Conservation (phyloP, 2,113 vertebrate species). For the Rousettus leschenaultii region DNA sequence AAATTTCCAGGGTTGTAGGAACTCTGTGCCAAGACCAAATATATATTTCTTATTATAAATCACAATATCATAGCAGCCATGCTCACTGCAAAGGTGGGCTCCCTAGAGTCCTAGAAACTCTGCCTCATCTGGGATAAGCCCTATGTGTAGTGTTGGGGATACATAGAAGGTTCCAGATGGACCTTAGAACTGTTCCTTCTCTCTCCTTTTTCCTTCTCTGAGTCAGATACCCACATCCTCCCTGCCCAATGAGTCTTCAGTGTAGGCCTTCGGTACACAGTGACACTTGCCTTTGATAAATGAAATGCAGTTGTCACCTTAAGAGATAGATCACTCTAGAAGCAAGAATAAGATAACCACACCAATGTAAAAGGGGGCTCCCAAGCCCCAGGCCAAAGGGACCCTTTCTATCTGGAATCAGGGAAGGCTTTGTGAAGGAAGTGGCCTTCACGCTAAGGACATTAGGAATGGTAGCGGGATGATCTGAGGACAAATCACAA, state of each 20-base stretch:
- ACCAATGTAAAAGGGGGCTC: background rate
- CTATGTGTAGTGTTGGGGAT: background rate
- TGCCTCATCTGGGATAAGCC: background rate
- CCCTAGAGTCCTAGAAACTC: background rate
- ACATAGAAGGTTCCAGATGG: background rate
- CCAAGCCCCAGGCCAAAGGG: background rate
- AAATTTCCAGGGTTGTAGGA: background rate
- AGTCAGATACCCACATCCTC: background rate
- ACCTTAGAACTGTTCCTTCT: background rate
- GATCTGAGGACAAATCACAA: background rate
- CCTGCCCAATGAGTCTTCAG: background rate
- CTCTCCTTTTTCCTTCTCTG: background rate
- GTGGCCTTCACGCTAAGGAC: background rate
- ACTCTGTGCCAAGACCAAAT: background rate
- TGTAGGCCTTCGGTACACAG: background rate
- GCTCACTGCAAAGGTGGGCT: background rate
- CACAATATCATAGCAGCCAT: background rate
- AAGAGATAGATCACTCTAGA: background rate
- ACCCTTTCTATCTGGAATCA: background rate
- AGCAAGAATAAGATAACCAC: background rate
- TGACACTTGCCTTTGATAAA: background rate
- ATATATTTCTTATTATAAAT: background rate
- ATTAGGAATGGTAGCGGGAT: background rate
- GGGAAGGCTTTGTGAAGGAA: background rate
- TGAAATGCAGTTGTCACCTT: background rate